Conservation (phyloP, 2,888 invertebrate genomes). For the Aphodius sticticus region DNA sequence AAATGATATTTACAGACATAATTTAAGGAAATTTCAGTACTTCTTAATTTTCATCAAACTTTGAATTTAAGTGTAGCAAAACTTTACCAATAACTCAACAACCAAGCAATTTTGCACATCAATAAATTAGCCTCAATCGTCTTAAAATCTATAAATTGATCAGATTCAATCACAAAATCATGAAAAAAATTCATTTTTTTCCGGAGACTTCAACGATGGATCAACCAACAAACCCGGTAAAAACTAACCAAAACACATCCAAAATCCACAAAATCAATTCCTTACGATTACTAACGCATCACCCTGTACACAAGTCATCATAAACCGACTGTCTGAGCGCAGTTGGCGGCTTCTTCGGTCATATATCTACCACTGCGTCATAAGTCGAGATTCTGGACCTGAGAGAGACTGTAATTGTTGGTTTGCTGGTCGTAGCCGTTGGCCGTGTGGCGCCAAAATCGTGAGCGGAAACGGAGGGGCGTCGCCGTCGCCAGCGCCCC, state of each 20-base stretch:
- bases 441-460: slow-evolving; percentile 60
- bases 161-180: too few relatives aligned
- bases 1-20: slow-evolving; percentile 43
- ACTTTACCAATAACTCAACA: too few relatives aligned
- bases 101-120: too few relatives aligned
- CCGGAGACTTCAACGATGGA: too few relatives aligned
- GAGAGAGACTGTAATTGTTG: slow-evolving; percentile 58
- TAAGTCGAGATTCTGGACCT: slow-evolving; percentile 27
- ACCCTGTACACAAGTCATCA: not conserved
- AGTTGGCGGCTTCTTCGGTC: slow-evolving; percentile 40
- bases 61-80: too few relatives aligned
- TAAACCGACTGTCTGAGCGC: not conserved
- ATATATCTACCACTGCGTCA: slow-evolving; percentile 52
- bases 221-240: too few relatives aligned
- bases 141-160: too few relatives aligned
- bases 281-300: not conserved
- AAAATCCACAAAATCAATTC: not conserved
- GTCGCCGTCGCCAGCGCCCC: slow-evolving; percentile 42
- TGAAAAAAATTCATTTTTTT: too few relatives aligned
- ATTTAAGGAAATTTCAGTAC: slow-evolving; percentile 36
- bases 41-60: too few relatives aligned
- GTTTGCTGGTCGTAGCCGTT: slow-evolving; percentile 52
- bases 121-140: too few relatives aligned
- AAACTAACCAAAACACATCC: not conserved
- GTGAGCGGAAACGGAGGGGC: slow-evolving; percentile 50